A percentile compares a stretch with the other conserved stretches of the same genome.
Evolutionary conservation across 2,888 invertebrate genomes (phyloP).

Genomic region (Plusia festucae): DNA sequence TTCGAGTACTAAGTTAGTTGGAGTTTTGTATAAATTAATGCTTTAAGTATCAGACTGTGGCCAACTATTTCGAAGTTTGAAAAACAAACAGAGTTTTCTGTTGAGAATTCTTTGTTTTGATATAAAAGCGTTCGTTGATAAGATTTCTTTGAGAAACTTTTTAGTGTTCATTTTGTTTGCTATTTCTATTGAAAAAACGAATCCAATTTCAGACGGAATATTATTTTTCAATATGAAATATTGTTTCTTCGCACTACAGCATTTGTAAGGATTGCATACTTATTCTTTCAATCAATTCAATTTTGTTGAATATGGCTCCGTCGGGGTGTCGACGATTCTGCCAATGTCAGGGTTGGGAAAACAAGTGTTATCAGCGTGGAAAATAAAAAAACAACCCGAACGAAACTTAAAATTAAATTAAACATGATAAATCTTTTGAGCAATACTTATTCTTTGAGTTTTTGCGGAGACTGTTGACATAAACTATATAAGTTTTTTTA

Average conservation of each 20-base stretch:
- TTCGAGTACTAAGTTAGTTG: slow-evolving; percentile 61
- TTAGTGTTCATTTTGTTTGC: slow-evolving; percentile 52
- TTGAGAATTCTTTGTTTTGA: slow-evolving; percentile 53
- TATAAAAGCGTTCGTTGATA: slow-evolving; percentile 56
- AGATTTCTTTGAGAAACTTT: slow-evolving; percentile 54
- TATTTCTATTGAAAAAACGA: slow-evolving; percentile 46
- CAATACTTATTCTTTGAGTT: slow-evolving; percentile 20
- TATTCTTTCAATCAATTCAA: no score
- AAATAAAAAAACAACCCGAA: no score
- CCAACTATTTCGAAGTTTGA: slow-evolving; percentile 57
- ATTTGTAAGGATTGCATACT: slow-evolving; percentile 47
- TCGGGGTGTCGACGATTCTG: no score
- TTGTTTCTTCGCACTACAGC: slow-evolving; percentile 23
- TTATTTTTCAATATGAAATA: slow-evolving; percentile 51
- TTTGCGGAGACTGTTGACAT: slow-evolving; percentile 25
- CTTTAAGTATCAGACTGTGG: slow-evolving; percentile 58
- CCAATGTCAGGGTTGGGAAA: no score
- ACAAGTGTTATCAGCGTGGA: no score
- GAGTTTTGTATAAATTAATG: slow-evolving; percentile 61
- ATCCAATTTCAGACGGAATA: slow-evolving; percentile 40
- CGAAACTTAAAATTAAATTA: no score
- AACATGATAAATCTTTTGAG: no score
- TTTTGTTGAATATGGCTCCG: no score
- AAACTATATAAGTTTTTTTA: slow-evolving; percentile 14
- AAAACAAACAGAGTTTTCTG: slow-evolving; percentile 52